Evolutionary conservation across 2,888 invertebrate species (phyloP).

Genomic region (Platycheirus albimanus): DNA sequence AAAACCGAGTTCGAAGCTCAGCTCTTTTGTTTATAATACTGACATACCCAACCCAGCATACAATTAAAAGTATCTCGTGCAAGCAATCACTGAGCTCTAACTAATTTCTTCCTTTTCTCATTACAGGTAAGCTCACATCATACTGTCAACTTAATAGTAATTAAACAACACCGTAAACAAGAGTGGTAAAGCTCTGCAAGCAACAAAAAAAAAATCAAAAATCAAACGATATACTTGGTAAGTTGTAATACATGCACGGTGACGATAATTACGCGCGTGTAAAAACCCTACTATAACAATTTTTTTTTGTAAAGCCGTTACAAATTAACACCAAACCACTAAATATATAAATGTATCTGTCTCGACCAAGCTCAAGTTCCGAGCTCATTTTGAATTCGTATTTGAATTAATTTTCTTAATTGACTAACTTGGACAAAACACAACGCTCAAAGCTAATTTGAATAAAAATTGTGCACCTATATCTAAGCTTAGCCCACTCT

Average conservation of each 20-base stretch:
- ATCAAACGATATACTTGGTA: slow-evolving; percentile 22
- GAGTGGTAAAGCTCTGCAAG: slow-evolving; percentile 4
- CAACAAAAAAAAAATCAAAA: not conserved
- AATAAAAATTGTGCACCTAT: slow-evolving; percentile 42
- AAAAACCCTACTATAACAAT: slow-evolving; percentile 19
- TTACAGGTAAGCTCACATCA: slow-evolving; percentile 66
- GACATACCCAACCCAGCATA: too few relatives aligned
- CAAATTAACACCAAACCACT: slow-evolving; percentile 65
- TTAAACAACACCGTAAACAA: slow-evolving; percentile 44
- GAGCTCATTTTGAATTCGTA: slow-evolving; percentile 59
- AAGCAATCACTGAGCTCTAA: slow-evolving; percentile 36
- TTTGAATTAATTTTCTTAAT: slow-evolving; percentile 73
- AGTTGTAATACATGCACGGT: slow-evolving; percentile 51
- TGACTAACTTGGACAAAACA: slow-evolving; percentile 58
- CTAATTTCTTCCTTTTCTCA: slow-evolving; percentile 52
- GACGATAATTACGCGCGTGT: slow-evolving; percentile 62
- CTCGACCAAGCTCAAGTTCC: slow-evolving; percentile 19
- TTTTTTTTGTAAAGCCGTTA: slow-evolving; percentile 22
- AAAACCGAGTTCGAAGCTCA: slow-evolving; percentile 20
- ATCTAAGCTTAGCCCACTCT: slow-evolving; percentile 16
- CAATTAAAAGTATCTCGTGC: slow-evolving; percentile 1
- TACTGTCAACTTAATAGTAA: slow-evolving; percentile 52
- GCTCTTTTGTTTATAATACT: slow-evolving; percentile 8
- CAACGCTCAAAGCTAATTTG: slow-evolving; percentile 56
- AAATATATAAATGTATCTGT: slow-evolving; percentile 48